phyloP scores from a whole-genome alignment of 23 tunicate species.

The Trididemnum nubilum region DNA sequence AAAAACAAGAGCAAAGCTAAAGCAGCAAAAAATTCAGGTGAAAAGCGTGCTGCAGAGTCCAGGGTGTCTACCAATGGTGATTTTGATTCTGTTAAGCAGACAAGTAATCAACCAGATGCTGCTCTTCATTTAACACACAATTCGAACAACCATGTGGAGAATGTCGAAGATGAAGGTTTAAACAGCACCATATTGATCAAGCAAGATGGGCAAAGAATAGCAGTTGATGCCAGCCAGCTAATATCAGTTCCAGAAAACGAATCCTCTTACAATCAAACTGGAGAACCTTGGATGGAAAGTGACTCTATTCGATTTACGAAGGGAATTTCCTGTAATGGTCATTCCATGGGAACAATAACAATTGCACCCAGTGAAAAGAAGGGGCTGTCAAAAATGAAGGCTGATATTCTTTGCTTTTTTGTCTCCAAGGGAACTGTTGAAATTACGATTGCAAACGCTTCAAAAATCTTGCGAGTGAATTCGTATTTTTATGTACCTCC shows the following conservation, averaged over 20 bases:
- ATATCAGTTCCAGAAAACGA: slow-evolving; percentile 20
- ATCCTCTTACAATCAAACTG: not conserved
- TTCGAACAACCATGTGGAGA: too few species aligned
- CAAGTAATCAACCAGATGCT: too few species aligned
- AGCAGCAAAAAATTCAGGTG: too few species aligned
- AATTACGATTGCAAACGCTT: not conserved
- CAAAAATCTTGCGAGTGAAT: not conserved
- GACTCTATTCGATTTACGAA: slow-evolving; percentile 33
- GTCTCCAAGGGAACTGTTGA: slow-evolving; percentile 8
- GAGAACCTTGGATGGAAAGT: not conserved
- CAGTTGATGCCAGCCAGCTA: not conserved
- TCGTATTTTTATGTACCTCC: slow-evolving; percentile 34
- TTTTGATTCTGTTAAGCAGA: too few species aligned
- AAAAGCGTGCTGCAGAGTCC: too few species aligned
- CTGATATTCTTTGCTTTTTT: slow-evolving; percentile 20
- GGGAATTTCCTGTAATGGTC: slow-evolving; percentile 1
- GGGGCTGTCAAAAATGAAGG: slow-evolving; percentile 19
- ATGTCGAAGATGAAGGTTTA: too few species aligned
- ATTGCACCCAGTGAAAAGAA: slow-evolving; percentile 35
- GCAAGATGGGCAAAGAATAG: too few species aligned
- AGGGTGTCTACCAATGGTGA: too few species aligned
- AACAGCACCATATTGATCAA: too few species aligned
- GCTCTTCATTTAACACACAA: too few species aligned
- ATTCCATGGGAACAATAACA: slow-evolving; percentile 32
- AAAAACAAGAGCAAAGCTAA: too few species aligned